Evolutionary conservation across 2,113 vertebrate genomes (phyloP).

Genomic region (Potamarius usumacintae): DNA sequence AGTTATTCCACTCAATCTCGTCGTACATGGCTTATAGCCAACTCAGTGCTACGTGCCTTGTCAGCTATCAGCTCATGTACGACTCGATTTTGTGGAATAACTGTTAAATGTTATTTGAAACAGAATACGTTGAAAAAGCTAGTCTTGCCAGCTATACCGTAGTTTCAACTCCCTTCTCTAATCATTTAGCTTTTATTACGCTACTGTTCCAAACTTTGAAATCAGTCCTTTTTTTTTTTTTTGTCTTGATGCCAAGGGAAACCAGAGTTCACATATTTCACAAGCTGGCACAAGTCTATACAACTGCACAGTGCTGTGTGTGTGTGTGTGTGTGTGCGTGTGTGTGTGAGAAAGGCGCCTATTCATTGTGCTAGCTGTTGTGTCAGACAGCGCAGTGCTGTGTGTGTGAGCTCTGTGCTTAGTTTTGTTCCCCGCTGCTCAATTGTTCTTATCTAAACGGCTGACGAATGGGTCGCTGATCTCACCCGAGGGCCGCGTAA

Average conservation of each 20-base stretch:
- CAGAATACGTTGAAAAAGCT: neutral
- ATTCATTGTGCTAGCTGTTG: slow-evolving; percentile 2
- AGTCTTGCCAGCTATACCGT: neutral
- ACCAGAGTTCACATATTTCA: neutral
- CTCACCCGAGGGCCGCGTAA: slow-evolving; percentile 18
- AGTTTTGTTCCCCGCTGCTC: slow-evolving; percentile 22
- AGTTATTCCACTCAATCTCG: too few relatives aligned
- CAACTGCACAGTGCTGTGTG: neutral
- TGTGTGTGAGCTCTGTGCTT: slow-evolving; percentile 31
- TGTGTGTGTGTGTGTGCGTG: neutral
- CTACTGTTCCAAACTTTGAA: neutral
- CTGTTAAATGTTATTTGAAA: neutral
- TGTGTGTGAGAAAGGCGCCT: neutral
- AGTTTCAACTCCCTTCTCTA: neutral
- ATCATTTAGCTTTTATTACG: neutral
- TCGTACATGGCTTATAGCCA: too few relatives aligned
- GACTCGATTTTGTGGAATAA: too few relatives aligned
- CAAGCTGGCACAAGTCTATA: slow-evolving; percentile 9
- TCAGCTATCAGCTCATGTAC: too few relatives aligned
- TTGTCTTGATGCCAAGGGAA: slow-evolving; percentile 19
- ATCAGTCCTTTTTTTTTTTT: neutral
- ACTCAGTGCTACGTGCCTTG: too few relatives aligned
- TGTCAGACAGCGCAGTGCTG: neutral
- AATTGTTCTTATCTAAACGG: slow-evolving; percentile 44
- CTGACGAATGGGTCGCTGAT: slow-evolving; percentile 31